phyloP scores from a whole-genome alignment of 2,113 vertebrate species.

The pig (Sus scrofa) region DNA sequence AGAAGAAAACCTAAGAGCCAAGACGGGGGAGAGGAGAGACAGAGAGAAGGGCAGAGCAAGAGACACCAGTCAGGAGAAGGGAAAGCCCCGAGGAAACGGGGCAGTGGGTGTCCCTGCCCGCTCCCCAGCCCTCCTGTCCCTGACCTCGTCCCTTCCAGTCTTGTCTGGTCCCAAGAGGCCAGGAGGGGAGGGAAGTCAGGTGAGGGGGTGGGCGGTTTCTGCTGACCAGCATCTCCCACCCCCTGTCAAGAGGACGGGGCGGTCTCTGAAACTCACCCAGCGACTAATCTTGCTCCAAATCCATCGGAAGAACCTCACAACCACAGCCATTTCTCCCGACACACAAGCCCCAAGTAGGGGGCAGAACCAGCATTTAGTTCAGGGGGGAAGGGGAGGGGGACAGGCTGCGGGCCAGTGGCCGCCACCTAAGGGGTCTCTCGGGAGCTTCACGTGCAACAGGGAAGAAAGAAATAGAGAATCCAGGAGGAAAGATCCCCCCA shows the following conservation, averaged over 20 bases:
- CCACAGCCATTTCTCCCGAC: not conserved
- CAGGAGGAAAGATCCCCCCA: not conserved
- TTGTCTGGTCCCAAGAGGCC: not conserved
- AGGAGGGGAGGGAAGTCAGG: not conserved
- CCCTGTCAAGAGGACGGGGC: not conserved
- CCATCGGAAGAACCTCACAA: constrained; percentile 57
- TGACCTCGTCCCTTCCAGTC: not conserved
- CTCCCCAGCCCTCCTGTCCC: not conserved
- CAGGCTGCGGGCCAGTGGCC: not conserved
- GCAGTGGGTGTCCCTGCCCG: not conserved
- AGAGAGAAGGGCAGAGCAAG: not conserved
- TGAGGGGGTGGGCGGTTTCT: not conserved
- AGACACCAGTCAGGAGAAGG: not conserved
- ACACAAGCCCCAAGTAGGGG: not conserved
- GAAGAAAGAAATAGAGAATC: constrained; percentile 48
- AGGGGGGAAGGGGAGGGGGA: not conserved
- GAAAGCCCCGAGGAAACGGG: not conserved
- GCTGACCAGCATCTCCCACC: not conserved
- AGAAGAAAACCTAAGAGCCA: constrained; percentile 64
- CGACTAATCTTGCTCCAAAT: constrained; percentile 63
- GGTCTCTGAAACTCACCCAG: constrained; percentile 72
- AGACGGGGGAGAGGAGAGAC: not conserved
- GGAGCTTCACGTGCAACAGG: constrained; percentile 18
- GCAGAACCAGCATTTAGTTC: not conserved
- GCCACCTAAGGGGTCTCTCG: not conserved